Conservation (phyloP, 1,140 invertebrate species). For the Linepithema humile region DNA sequence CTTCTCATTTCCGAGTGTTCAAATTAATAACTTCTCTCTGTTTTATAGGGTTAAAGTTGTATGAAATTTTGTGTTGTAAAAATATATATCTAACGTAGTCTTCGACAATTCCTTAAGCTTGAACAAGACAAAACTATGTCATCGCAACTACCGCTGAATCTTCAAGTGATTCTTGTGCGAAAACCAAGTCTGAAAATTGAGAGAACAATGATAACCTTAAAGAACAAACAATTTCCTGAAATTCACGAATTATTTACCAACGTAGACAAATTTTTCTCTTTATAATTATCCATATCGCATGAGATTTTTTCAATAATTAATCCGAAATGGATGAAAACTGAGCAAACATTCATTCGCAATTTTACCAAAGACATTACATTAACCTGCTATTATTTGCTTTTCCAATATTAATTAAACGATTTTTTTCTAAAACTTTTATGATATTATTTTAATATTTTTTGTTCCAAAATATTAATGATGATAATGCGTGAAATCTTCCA, state of each 20-base stretch:
- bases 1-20: not conserved
- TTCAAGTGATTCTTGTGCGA: slow-evolving; percentile 62
- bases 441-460: not conserved
- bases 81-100: not conserved
- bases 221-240: slow-evolving; percentile 47
- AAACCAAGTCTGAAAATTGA: slow-evolving; percentile 65
- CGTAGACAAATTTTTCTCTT: slow-evolving; percentile 36
- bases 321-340: not conserved
- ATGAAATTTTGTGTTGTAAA: not conserved
- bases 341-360: not conserved
- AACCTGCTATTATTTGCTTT: not conserved
- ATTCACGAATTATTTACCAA: slow-evolving; percentile 54
- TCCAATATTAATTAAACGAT: not conserved
- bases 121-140: slow-evolving; percentile 1
- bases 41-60: not conserved
- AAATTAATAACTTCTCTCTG: not conserved
- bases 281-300: not conserved
- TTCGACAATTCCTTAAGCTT: not conserved
- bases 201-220: slow-evolving; percentile 56
- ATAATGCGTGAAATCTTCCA: not conserved
- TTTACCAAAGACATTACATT: not conserved
- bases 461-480: not conserved
- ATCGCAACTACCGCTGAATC: slow-evolving; percentile 15
- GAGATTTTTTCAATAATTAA: not conserved
- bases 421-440: not conserved